Conservation (phyloP, 2,888 invertebrate species). For the Amphipoea lucens region DNA sequence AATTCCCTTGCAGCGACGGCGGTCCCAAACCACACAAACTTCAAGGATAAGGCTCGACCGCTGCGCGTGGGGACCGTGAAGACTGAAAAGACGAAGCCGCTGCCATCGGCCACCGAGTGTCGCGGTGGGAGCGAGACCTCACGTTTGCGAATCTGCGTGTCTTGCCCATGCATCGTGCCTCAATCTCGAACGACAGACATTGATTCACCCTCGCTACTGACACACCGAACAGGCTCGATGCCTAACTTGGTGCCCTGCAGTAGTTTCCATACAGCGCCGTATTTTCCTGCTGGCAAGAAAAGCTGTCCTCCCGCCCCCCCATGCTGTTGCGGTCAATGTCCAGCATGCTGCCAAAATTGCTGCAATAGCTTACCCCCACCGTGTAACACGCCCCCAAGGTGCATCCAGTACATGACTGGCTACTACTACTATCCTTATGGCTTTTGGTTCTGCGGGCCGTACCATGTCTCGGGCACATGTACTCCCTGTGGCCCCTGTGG, state of each 20-base stretch:
- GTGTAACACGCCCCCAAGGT: constrained; percentile 79
- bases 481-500: constrained; percentile 69
- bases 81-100: constrained; percentile 68
- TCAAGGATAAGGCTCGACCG: constrained; percentile 69
- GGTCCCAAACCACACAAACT: constrained; percentile 72
- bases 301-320: background rate
- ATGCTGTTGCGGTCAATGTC: background rate
- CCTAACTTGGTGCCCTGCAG: constrained; percentile 10
- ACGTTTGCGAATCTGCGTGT: constrained; percentile 71
- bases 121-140: constrained; percentile 53
- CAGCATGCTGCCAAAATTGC: background rate
- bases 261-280: constrained; percentile 19
- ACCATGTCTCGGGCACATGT: constrained; percentile 79
- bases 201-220: constrained; percentile 32
- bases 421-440: constrained; percentile 86
- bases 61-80: constrained; percentile 68
- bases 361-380: constrained; percentile 77
- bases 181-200: constrained; percentile 51
- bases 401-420: constrained; percentile 83
- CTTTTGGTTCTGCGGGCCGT: constrained; percentile 85
- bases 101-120: constrained; percentile 60
- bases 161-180: constrained; percentile 74
- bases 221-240: constrained; percentile 13
- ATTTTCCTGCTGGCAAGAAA: constrained; percentile 8
- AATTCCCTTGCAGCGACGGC: constrained; percentile 84